Base-by-base conservation (phyloP, 2,888 invertebrate species). In the Plagodis dolabraria region DNA sequence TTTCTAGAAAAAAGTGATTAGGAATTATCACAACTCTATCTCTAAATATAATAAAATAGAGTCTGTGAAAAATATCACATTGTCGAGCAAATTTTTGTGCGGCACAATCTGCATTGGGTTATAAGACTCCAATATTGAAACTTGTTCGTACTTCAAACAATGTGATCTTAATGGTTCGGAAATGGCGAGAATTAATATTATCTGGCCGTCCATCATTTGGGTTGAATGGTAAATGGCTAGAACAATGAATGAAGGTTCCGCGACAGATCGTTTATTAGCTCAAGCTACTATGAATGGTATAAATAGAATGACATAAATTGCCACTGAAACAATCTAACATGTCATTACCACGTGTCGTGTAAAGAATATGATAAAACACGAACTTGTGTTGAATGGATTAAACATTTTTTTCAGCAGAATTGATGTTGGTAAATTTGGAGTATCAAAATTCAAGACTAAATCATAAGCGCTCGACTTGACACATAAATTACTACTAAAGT, bases 241-340 rank as follows among this genome's bases (percentile, higher is more conserved):
- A 49, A 54, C 54, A 59, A 43, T 33, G 44, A 52, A 51, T 43
- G 35, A 48, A 51, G 44, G 54, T 43, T 47, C 54, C 43, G 35
- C 38, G 11, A 35, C 35, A 40, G 34, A 12, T 33, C 51, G 36
- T 48, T 55, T 60, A 60, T 60, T 55, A 60, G 56, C 53, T 54
- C 54, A 54, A 53, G 57, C 38, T 45, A n/a, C 11, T 53, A 51
- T 54, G 42, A 38, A 46, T 52, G 51, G 51, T 63, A 60, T 57
- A 50, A 58, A 62, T 64, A 60, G 55, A 36, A 7, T 45, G 55
- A 55, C 51, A 55, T 60, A 44, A 52, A 60, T 60, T 52, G 44
- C 48, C 34, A 49, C 11, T 47, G 12, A 33, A 36, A 36, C 33
- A 10, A 44, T 47, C 38, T 52, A 48, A 57, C 58, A 43, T 44